Conservation (phyloP, 2,797 vertebrate genomes). For the Hybognathus amarus region DNA sequence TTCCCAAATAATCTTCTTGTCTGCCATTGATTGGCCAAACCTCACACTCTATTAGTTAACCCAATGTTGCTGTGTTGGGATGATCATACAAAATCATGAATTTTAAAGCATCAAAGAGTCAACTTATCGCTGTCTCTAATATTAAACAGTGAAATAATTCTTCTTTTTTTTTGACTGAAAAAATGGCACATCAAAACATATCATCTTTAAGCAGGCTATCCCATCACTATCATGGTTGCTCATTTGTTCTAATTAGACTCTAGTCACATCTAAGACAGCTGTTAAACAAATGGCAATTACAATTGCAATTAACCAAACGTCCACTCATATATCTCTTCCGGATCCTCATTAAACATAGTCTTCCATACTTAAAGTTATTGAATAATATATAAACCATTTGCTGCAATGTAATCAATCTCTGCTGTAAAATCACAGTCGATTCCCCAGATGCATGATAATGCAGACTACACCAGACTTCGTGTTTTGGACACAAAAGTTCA, state of each 20-base stretch:
- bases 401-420: constrained; percentile 11
- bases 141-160: background rate
- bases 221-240: background rate
- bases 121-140: background rate
- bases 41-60: background rate
- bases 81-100: too few relatives aligned
- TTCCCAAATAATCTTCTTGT: background rate
- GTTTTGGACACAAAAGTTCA: background rate
- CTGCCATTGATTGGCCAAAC: background rate
- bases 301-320: constrained; percentile 23
- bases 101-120: background rate
- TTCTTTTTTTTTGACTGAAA: constrained; percentile 1
- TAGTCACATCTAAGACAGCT: background rate
- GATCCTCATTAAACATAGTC: constrained; percentile 16
- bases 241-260: constrained; percentile 22
- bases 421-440: background rate
- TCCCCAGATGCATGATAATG: background rate
- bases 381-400: constrained; percentile 26
- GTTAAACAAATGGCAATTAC: constrained; percentile 30
- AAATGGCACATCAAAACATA: background rate
- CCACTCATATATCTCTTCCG: background rate
- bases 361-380: constrained; percentile 6
- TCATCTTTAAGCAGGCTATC: background rate
- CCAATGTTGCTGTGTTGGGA: background rate
- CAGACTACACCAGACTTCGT: background rate